These are phyloP conservation scores for Trissolcus basalis DNA, from an alignment of 1,140 invertebrate genomes.

Conservation along the genomic window DNA sequence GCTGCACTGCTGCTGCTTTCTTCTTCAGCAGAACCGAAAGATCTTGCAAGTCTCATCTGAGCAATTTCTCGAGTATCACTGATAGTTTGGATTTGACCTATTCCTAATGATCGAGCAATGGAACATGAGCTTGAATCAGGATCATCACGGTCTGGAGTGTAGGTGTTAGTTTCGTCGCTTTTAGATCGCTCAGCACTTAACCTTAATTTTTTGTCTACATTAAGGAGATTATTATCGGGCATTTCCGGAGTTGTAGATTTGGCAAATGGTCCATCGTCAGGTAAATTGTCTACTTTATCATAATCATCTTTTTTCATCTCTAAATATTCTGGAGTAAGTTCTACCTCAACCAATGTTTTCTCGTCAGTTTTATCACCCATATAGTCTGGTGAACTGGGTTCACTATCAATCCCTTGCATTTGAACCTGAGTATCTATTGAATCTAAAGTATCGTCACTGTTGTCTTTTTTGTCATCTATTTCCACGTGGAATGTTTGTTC, in stretches of 20 bases:
- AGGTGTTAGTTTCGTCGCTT: conserved; percentile 74
- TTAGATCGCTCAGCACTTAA: conserved; percentile 71
- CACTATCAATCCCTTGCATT: conserved; percentile 70
- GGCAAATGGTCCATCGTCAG: conserved; percentile 67
- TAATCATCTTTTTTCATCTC: conserved; percentile 71
- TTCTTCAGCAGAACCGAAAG: conserved; percentile 68
- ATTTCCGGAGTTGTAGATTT: conserved; percentile 42
- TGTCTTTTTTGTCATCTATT: conserved; percentile 68
- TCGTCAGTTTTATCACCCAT: conserved; percentile 73
- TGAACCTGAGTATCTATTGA: conserved; percentile 72
- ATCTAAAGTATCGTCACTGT: conserved; percentile 73
- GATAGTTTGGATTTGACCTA: conserved; percentile 79
- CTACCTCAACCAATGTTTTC: conserved; percentile 73
- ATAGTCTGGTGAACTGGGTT: conserved; percentile 72
- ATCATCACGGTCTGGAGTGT: conserved; percentile 79
- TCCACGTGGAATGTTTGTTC: conserved; percentile 65
- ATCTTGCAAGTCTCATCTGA: conserved; percentile 64
- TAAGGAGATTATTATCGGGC: conserved; percentile 60
- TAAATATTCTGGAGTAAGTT: conserved; percentile 72
- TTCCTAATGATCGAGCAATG: conserved; percentile 84
- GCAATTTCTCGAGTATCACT: conserved; percentile 71
- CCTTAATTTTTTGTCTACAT: conserved; percentile 68
- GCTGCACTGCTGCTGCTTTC: conserved; percentile 83
- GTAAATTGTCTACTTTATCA: conserved; percentile 67
- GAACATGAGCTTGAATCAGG: conserved; percentile 87